Conservation (phyloP, 2,888 invertebrate species). For the Thera britannica region DNA sequence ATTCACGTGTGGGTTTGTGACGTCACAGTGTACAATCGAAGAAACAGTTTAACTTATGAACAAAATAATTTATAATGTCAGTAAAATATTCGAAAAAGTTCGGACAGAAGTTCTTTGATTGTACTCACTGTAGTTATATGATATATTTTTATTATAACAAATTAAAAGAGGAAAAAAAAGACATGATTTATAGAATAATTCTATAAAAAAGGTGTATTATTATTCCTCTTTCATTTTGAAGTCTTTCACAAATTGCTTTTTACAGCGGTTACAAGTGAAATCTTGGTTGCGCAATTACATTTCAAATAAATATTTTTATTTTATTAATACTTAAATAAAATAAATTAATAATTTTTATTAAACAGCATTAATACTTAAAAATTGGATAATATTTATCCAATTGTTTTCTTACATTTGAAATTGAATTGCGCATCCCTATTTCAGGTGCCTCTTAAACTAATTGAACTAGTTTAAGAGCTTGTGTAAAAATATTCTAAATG, state of each 20-base stretch:
- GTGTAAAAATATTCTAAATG: no score
- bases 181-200: background rate
- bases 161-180: background rate
- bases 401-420: no score
- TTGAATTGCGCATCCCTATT: background rate
- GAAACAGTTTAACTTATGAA: background rate
- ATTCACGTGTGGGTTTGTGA: constrained; percentile 39
- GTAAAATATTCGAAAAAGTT: background rate
- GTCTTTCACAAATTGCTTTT: background rate
- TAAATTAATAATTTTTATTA: no score
- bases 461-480: no score
- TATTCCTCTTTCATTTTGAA: background rate
- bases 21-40: constrained; percentile 29
- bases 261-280: background rate
- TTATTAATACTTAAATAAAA: no score
- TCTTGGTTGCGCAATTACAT: no score
- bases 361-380: no score
- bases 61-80: no score
- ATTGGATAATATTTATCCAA: no score
- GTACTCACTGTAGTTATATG: constrained; percentile 6
- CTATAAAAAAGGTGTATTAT: background rate
- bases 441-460: background rate
- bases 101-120: constrained; percentile 16
- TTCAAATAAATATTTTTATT: no score
- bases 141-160: background rate